Evolutionary conservation across 1,140 invertebrate genomes (phyloP).

Genomic region (Ruditapes philippinarum): DNA sequence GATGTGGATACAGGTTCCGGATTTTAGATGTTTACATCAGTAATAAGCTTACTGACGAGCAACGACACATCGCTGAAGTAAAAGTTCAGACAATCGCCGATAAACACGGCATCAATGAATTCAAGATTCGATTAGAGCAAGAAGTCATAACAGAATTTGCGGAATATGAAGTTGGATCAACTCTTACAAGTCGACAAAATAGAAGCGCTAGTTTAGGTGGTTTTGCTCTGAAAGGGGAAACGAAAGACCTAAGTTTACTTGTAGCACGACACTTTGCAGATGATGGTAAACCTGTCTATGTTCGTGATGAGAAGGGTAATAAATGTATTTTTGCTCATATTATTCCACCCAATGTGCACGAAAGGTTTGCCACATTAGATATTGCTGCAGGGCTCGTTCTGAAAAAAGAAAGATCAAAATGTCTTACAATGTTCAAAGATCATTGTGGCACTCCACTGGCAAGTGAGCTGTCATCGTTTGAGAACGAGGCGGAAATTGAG

Average conservation of each 20-base stretch:
- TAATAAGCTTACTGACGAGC: not conserved
- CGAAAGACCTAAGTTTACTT: not conserved
- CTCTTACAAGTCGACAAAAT: not conserved
- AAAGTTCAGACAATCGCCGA: not conserved
- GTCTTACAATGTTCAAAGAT: slow-evolving; percentile 10
- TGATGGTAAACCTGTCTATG: not conserved
- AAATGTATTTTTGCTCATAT: not conserved
- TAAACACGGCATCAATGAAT: not conserved
- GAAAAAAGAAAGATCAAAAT: not conserved
- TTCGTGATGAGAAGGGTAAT: not conserved
- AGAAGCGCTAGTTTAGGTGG: not conserved
- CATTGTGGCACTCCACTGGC: not conserved
- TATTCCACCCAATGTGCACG: not conserved
- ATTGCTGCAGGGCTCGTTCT: not conserved
- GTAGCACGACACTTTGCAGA: not conserved
- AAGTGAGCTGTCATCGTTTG: not conserved
- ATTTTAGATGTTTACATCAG: slow-evolving; percentile 5
- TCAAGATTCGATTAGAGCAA: not conserved
- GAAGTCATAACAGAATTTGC: not conserved
- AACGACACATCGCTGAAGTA: not conserved
- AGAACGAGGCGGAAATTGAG: not conserved
- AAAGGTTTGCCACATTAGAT: not conserved
- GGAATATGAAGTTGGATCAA: not conserved
- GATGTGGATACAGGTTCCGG: slow-evolving; percentile 7
- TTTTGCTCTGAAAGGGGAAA: not conserved